A percentile compares a stretch with the other conserved stretches of the same genome.
Conservation (phyloP, 2,797 vertebrate genomes). For the Cossypha caffra region DNA sequence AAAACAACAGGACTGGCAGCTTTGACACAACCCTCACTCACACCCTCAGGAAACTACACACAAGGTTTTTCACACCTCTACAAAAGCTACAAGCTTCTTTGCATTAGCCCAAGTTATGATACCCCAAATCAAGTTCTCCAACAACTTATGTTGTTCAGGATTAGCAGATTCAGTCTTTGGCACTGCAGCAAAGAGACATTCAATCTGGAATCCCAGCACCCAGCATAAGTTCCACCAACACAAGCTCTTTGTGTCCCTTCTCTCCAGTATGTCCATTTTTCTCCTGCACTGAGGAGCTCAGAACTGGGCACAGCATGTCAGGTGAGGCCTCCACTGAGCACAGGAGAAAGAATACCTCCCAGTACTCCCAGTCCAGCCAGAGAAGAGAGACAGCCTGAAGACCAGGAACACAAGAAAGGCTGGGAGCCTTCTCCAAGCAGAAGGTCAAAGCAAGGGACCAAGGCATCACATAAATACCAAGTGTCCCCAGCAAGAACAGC, state of each 20-base stretch:
- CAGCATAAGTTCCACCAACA: background rate
- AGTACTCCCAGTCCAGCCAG: background rate
- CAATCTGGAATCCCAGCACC: background rate
- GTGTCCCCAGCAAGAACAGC: background rate
- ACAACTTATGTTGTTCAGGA: background rate
- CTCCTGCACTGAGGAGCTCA: background rate
- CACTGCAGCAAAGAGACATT: background rate
- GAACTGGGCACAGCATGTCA: background rate
- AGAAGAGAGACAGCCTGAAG: background rate
- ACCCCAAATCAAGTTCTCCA: background rate
- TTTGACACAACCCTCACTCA: background rate
- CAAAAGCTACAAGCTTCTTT: background rate
- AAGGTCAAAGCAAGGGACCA: background rate
- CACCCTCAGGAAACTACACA: background rate
- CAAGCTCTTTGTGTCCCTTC: background rate
- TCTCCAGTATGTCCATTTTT: background rate
- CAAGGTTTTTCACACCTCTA: background rate
- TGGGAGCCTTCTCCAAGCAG: background rate
- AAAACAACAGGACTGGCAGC: background rate
- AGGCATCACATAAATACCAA: background rate
- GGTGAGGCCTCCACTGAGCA: background rate
- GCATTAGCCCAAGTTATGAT: background rate
- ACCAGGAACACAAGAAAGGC: background rate
- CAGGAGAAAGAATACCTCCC: background rate
- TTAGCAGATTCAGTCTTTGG: background rate